Percentiles rank a stretch among this genome's conserved stretches.
phyloP scores from a whole-genome alignment of 1,140 invertebrate genomes.

The Campoletis sonorensis region DNA sequence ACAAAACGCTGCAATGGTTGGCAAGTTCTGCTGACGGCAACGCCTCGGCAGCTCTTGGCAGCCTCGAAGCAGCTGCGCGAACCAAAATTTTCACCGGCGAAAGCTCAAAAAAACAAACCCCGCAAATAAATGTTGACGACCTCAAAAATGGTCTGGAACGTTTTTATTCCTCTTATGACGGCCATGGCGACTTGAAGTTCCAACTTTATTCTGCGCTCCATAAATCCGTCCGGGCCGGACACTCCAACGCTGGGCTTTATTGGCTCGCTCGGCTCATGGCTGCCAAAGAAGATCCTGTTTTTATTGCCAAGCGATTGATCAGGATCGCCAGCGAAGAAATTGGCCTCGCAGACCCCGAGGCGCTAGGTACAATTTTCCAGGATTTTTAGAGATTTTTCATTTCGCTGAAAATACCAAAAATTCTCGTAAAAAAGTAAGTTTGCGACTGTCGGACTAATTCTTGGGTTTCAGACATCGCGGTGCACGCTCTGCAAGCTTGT shows the following conservation, averaged over 20 bases:
- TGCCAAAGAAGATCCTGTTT: slow-evolving; percentile 89
- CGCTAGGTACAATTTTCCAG: slow-evolving; percentile 68
- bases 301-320: slow-evolving; percentile 86
- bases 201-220: slow-evolving; percentile 89
- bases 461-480: slow-evolving; percentile 76
- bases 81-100: slow-evolving; percentile 70
- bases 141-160: slow-evolving; percentile 81
- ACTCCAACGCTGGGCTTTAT: slow-evolving; percentile 90
- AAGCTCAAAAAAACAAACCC: slow-evolving; percentile 52
- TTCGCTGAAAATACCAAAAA: not conserved
- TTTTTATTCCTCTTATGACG: slow-evolving; percentile 87
- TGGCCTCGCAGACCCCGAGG: slow-evolving; percentile 79
- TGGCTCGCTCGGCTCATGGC: slow-evolving; percentile 89
- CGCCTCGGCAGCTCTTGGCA: slow-evolving; percentile 86
- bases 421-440: not conserved
- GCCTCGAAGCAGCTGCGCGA: slow-evolving; percentile 84
- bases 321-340: slow-evolving; percentile 88
- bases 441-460: not conserved
- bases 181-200: slow-evolving; percentile 89
- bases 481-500: slow-evolving; percentile 86
- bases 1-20: slow-evolving; percentile 82
- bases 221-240: slow-evolving; percentile 90
- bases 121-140: slow-evolving; percentile 79
- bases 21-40: slow-evolving; percentile 89
- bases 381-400: not conserved